A percentile compares a stretch with the other conserved stretches of the same genome.
phyloP scores from a whole-genome alignment of 2,797 vertebrate genomes.

The Malurus leucopterus region DNA sequence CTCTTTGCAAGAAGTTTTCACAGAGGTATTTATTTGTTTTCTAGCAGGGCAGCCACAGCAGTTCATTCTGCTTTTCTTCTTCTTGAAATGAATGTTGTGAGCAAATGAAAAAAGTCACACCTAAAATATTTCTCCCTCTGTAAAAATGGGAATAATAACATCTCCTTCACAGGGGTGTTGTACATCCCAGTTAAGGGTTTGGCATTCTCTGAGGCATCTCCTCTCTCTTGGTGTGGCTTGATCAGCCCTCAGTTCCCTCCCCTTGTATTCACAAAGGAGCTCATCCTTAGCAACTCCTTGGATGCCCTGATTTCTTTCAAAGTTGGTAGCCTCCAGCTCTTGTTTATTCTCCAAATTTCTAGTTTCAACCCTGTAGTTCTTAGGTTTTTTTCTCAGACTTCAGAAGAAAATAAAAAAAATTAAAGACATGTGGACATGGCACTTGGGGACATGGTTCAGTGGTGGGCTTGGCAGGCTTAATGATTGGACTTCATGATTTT shows the following conservation, averaged over 20 bases:
- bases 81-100: background rate
- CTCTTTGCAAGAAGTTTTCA: background rate
- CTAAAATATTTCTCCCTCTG: background rate
- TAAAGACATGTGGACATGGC: accelerated
- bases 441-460: background rate
- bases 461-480: background rate
- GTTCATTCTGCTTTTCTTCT: background rate
- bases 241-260: background rate
- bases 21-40: background rate
- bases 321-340: background rate
- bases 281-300: background rate
- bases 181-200: background rate
- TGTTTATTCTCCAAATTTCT: background rate
- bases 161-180: background rate
- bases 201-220: background rate
- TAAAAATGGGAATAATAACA: background rate
- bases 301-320: background rate
- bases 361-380: background rate
- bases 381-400: background rate
- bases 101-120: constrained; percentile 29
- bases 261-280: accelerated
- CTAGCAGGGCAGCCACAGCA: background rate
- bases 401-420: background rate
- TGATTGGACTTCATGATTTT: background rate
- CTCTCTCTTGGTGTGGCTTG: background rate